Base-by-base conservation (phyloP, 35 echinoderm and acorn worm species). In the Apostichopus japonicus region DNA sequence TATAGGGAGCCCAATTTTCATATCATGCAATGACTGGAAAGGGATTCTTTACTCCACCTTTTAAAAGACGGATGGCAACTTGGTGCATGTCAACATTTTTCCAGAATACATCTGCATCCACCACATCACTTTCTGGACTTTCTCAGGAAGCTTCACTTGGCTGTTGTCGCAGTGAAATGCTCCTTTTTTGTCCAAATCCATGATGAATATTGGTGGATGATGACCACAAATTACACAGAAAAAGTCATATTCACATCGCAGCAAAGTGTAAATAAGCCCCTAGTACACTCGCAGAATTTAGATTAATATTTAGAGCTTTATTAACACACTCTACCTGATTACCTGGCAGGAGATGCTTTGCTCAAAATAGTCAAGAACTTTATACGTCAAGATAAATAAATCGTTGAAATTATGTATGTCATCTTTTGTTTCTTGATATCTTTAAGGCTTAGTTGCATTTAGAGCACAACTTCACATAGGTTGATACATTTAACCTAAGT, bases 101-200 rank as follows among this genome's bases (percentile, higher is more conserved):
- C 27, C 78, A 92, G 51, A 92, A 90, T 63, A 0, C 54, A 4
- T 92, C 77, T 10, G 4, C 15, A 72, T 92, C 54, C 5, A 92
- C 78, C 7, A 57, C 44, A 23, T 92, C 91, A 92, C 61, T 92
- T 81, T 90, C 87, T 11, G 87, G 77, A 17, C 7, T 24, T 13
- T 62, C 55, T 92, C 91, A 9, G 78, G 56, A 61, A 80, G 24
- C 0, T 61, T 25, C 55, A 81, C 5, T 24, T 53, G 33, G 10
- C 10, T 22, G n/a, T 23, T 58, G 23, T 56, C 51, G n/a, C 76
- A 80, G 62, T 80, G 25, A 51, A 92, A 92, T 70, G 86, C 23
- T 13, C 86, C 55, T 59, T 92, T 92, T 22, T 73, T 92, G 2
- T 92, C 72, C 0, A 92, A 24, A 82, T 92, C 90, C 90, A 92